Conservation (phyloP, 1,140 invertebrate genomes). For the Drosophila aff. region DNA sequence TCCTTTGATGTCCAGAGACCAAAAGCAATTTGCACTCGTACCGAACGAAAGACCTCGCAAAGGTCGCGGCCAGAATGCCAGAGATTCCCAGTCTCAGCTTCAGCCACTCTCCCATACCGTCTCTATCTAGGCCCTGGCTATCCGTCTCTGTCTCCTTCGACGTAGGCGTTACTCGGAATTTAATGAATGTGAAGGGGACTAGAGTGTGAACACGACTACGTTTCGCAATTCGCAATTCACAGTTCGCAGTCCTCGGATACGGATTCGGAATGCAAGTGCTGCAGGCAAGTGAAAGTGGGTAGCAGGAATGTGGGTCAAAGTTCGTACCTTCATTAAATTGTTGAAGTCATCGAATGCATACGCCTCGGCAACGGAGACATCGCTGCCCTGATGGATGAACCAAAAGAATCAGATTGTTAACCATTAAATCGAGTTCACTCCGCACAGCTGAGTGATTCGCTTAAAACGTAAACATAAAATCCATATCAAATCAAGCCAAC, state of each 20-base stretch:
- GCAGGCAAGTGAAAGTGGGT: background rate
- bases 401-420: conserved; percentile 41
- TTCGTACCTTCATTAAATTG: conserved; percentile 84
- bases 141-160: background rate
- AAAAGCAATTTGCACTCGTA: conserved; percentile 50
- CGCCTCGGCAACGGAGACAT: conserved; percentile 79
- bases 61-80: conserved; percentile 51
- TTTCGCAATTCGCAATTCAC: conserved; percentile 19
- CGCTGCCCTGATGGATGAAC: conserved; percentile 69
- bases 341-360: conserved; percentile 85
- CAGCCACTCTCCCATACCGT: background rate
- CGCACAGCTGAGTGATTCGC: conserved; percentile 30
- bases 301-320: conserved; percentile 60
- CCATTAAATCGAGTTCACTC: conserved; percentile 40
- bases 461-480: conserved; percentile 43
- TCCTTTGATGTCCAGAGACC: conserved; percentile 67
- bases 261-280: conserved; percentile 38
- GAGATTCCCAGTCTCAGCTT: conserved; percentile 14
- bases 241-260: conserved; percentile 3
- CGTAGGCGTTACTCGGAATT: conserved; percentile 56
- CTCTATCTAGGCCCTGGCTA: background rate
- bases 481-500: conserved; percentile 31
- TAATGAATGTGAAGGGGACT: conserved; percentile 62
- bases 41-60: conserved; percentile 27
- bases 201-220: conserved; percentile 54